Base-by-base conservation (phyloP, 2,113 vertebrate species). In the Lepidothrix coronata region DNA sequence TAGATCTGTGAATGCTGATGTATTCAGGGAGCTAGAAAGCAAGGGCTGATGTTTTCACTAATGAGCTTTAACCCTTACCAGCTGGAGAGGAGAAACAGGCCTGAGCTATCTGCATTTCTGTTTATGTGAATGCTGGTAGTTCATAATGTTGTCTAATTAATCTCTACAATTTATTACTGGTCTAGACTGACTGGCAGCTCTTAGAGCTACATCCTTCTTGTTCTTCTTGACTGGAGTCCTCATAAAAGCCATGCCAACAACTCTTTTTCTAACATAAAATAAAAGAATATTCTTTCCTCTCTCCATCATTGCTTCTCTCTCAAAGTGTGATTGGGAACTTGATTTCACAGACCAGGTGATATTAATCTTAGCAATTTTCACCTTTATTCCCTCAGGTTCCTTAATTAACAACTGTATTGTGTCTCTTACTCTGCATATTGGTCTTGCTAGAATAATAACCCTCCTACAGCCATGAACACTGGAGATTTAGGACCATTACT, bases 61-160 rank as follows among this genome's bases (percentile, higher is more conserved):
- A 41, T 9, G 20, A 88, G 35, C 61, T 85, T 85, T 49, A 85
- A 41, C 15, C 5, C 11, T 41, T n/a, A 54, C 9, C 39, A 77
- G 44, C 41, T 70, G 28, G 22, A 76, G 4, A 81, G 39, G 22
- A 88, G 39, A 85, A 91, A 88, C 5, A 70, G 22, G 15, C 27
- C 33, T n/a, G 15, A 19, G 18, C 33, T 55, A n/a, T 9, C 27
- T 31, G 16, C 22, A 77, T 41, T 59, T 73, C 43, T 35, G 8
- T 54, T 68, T 19, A 27, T 3, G 5, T 0, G 0, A 58, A 54
- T 77, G 10, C 16, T 30, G 12, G 44, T 44, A 68, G 44, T 5
- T 76, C 39, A 58, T 5, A 2, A 23, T 3, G 22, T 14, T 31
- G 28, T 30, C 44, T 59, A 48, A 54, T 33, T 59, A 73, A 85